These are phyloP conservation scores for Bombus soroeensis DNA, from an alignment of 1,140 invertebrate genomes.

Conservation along the genomic window DNA sequence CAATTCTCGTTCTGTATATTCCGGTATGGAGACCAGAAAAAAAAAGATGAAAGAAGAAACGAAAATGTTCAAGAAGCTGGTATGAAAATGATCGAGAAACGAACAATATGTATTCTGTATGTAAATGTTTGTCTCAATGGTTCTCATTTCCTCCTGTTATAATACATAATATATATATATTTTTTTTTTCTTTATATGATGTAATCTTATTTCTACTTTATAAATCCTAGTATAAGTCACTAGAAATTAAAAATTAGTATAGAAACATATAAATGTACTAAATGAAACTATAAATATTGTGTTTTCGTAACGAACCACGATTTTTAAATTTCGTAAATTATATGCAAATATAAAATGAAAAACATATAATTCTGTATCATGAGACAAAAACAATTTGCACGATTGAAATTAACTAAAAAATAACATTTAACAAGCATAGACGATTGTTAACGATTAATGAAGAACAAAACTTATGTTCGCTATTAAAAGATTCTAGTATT, in stretches of 20 bases:
- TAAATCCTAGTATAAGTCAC: background rate
- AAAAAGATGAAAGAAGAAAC: conserved; percentile 18
- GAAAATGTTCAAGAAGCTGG: conserved; percentile 6
- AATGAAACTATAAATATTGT: background rate
- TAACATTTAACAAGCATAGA: background rate
- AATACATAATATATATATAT: background rate
- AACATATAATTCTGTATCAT: background rate
- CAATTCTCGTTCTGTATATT: conserved; percentile 30
- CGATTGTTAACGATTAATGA: background rate
- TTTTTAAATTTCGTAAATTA: background rate
- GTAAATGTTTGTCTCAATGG: conserved; percentile 42
- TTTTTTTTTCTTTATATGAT: too few relatives aligned
- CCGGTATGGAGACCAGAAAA: conserved; percentile 10
- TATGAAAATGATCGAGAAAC: conserved; percentile 33
- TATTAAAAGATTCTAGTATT: background rate
- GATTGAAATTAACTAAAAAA: background rate
- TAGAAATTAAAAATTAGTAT: background rate
- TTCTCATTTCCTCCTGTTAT: conserved; percentile 35
- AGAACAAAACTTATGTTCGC: background rate
- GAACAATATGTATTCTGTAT: conserved; percentile 8
- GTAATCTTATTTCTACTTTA: background rate
- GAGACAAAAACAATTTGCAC: background rate
- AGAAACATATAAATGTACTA: background rate
- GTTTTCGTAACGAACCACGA: background rate
- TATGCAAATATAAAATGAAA: background rate